Conservation (phyloP, 2,113 vertebrate genomes). For the Catharus minimus region DNA sequence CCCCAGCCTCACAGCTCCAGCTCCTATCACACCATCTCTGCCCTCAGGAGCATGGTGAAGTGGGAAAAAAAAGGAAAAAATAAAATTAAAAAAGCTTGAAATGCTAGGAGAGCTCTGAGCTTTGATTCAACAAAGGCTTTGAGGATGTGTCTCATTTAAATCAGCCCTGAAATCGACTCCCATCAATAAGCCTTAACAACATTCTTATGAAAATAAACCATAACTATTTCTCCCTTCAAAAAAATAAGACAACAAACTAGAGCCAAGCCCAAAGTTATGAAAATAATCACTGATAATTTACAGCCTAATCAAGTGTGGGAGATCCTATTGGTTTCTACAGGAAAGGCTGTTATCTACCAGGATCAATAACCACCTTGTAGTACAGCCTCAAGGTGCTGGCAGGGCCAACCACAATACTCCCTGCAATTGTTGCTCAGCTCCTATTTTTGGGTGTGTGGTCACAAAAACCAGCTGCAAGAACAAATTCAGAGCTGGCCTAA, state of each 20-base stretch:
- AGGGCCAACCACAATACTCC: not conserved
- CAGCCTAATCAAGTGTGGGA: not conserved
- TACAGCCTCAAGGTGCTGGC: not conserved
- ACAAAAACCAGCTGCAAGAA: not conserved
- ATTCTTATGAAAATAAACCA: slow-evolving; percentile 14
- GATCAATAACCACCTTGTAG: slow-evolving; percentile 44
- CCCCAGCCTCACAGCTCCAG: not conserved
- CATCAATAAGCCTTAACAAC: not conserved
- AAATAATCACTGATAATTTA: slow-evolving; percentile 20
- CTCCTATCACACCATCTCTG: not conserved
- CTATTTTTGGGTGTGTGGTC: not conserved
- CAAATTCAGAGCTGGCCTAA: not conserved
- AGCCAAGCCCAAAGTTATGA: not conserved
- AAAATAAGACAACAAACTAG: not conserved
- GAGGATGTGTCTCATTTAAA: not conserved
- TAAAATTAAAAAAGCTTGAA: rapidly evolving
- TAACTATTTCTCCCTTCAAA: not conserved
- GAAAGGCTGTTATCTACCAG: slow-evolving; percentile 2
- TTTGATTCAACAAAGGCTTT: not conserved
- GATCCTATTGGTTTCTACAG: not conserved
- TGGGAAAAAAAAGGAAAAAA: too few relatives aligned
- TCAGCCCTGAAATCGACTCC: not conserved
- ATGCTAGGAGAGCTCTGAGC: not conserved
- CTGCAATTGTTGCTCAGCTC: not conserved
- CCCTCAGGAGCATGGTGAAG: not conserved